Conservation (phyloP, 2,888 invertebrate species). For the Apotomis turbidana region DNA sequence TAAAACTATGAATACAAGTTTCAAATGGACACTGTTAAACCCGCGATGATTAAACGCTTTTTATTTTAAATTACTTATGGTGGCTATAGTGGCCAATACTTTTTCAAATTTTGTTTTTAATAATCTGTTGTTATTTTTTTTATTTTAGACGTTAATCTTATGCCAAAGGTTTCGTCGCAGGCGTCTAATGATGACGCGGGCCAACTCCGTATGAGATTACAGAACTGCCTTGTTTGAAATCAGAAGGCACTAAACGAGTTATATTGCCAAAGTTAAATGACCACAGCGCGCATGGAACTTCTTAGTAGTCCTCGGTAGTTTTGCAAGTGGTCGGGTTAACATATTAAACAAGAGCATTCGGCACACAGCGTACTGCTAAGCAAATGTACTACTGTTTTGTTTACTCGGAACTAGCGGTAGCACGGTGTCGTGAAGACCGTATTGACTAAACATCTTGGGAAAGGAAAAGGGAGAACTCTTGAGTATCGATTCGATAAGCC, state of each 20-base stretch:
- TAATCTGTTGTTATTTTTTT: constrained; percentile 4
- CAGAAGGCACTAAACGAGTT: constrained; percentile 55
- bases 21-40: constrained; percentile 4
- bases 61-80: too few species aligned
- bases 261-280: constrained; percentile 61
- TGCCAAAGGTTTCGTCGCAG: constrained; percentile 60
- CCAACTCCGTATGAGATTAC: constrained; percentile 71
- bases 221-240: constrained; percentile 62
- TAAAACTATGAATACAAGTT: constrained; percentile 2
- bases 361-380: constrained; percentile 59
- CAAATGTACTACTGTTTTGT: constrained; percentile 63
- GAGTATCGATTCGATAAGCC: constrained; percentile 37
- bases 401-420: constrained; percentile 64
- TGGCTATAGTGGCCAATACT: constrained; percentile 5
- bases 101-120: background rate
- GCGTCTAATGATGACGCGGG: constrained; percentile 72
- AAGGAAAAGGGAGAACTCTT: constrained; percentile 37
- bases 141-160: constrained; percentile 45
- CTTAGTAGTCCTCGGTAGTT: constrained; percentile 54
- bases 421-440: constrained; percentile 52
- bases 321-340: constrained; percentile 60
- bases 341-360: constrained; percentile 50
- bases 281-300: constrained; percentile 54
- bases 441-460: constrained; percentile 61
- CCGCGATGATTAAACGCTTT: background rate